These are phyloP conservation scores for Ryuthela nishihirai DNA, from an alignment of 2,888 invertebrate genomes.

Conservation along the genomic window DNA sequence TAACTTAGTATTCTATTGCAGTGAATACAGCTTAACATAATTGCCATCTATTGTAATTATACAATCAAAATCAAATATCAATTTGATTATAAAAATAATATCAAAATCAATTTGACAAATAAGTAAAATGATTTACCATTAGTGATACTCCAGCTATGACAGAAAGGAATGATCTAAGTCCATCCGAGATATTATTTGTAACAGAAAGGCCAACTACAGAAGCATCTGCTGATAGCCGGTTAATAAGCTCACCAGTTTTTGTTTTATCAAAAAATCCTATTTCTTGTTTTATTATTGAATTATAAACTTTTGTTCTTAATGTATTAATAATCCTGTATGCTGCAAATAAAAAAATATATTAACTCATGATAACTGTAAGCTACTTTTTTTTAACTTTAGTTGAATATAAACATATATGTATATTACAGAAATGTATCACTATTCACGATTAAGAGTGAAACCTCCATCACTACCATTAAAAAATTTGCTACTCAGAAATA, in stretches of 20 bases:
- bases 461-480: too few species aligned
- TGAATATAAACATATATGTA: too few species aligned
- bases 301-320: constrained; percentile 71
- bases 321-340: constrained; percentile 83
- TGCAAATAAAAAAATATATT: constrained; percentile 50
- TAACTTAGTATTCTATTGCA: too few species aligned
- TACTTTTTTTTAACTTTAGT: too few species aligned
- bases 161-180: constrained; percentile 80
- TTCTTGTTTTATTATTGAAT: constrained; percentile 78
- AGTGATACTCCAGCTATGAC: constrained; percentile 82
- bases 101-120: constrained; percentile 1
- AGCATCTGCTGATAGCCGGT: constrained; percentile 84
- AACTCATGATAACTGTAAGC: too few species aligned
- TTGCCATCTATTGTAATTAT: too few species aligned
- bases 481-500: too few species aligned
- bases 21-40: too few species aligned
- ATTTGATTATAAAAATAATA: too few species aligned
- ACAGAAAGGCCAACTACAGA: constrained; percentile 85
- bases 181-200: constrained; percentile 92
- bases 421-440: too few species aligned
- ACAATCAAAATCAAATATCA: too few species aligned
- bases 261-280: constrained; percentile 85
- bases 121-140: constrained; percentile 65
- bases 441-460: too few species aligned
- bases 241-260: constrained; percentile 87